These are phyloP conservation scores for Passer domesticus DNA, from an alignment of 2,113 vertebrate species.

Conservation along the genomic window DNA sequence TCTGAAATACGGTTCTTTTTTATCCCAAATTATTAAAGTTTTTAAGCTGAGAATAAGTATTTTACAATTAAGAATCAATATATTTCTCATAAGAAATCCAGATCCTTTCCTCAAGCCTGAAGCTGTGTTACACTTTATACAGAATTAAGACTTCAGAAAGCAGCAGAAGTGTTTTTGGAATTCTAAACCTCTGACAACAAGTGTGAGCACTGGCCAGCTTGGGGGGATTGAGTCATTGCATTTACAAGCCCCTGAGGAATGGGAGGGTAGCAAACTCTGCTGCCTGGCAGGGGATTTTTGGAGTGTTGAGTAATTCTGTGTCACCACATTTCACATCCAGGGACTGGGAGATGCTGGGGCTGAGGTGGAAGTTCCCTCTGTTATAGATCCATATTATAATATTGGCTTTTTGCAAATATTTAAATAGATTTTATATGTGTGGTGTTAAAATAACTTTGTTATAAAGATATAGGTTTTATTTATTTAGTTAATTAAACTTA, in stretches of 20 bases:
- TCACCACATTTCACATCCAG: conserved; percentile 70
- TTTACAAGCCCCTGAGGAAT: conserved; percentile 70
- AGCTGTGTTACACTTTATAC: neutral
- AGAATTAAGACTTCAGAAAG: neutral
- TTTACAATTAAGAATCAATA: neutral
- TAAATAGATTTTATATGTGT: neutral
- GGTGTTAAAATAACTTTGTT: neutral
- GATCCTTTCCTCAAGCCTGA: neutral
- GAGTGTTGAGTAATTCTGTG: conserved; percentile 77
- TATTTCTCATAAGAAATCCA: neutral
- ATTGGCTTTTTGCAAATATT: neutral
- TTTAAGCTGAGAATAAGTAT: neutral
- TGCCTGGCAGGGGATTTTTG: conserved; percentile 72
- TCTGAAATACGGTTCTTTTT: neutral
- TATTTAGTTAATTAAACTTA: neutral
- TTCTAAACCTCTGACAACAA: conserved; percentile 50
- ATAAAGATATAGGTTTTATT: neutral
- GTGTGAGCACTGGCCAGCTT: conserved; percentile 49
- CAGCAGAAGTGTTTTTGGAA: conserved; percentile 23
- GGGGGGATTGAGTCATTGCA: conserved; percentile 68
- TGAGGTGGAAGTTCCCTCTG: neutral
- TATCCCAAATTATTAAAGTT: neutral
- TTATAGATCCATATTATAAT: neutral
- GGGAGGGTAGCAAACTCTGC: conserved; percentile 66
- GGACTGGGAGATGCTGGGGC: conserved; percentile 19